These are phyloP conservation scores for Callospermophilus lateralis DNA, from an alignment of 2,113 vertebrate species.

Conservation along the genomic window DNA sequence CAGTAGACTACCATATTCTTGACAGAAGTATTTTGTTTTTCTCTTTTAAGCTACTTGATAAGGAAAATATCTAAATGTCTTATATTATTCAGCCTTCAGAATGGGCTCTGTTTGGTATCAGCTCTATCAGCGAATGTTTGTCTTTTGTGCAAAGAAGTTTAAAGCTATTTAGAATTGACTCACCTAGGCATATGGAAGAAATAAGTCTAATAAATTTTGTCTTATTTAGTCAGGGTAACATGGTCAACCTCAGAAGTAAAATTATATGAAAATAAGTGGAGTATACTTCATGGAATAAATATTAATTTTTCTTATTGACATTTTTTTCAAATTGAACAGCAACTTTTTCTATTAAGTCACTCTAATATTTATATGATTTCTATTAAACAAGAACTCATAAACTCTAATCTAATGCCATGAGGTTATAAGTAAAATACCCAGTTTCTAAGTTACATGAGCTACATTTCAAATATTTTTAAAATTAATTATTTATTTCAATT, in stretches of 20 bases:
- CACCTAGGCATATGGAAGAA: neutral
- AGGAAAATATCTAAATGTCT: neutral
- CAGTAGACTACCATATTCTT: neutral
- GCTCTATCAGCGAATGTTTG: neutral
- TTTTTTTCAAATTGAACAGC: neutral
- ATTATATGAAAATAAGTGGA: neutral
- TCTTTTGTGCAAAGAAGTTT: neutral
- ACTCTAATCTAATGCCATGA: neutral
- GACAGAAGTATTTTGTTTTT: neutral
- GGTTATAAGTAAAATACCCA: neutral
- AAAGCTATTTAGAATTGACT: slow-evolving; percentile 6
- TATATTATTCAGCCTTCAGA: neutral
- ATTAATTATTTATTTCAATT: too few species aligned
- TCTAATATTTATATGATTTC: neutral
- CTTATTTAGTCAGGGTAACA: neutral
- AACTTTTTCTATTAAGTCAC: neutral
- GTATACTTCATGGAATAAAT: neutral
- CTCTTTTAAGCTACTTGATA: neutral
- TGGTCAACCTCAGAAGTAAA: neutral
- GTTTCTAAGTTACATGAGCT: neutral
- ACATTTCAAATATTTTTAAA: too few species aligned
- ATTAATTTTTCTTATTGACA: neutral
- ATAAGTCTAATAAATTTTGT: neutral
- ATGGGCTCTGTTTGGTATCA: neutral
- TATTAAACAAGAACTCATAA: neutral